phyloP scores from a whole-genome alignment of 2,888 invertebrate genomes.

The Pammene aurita region DNA sequence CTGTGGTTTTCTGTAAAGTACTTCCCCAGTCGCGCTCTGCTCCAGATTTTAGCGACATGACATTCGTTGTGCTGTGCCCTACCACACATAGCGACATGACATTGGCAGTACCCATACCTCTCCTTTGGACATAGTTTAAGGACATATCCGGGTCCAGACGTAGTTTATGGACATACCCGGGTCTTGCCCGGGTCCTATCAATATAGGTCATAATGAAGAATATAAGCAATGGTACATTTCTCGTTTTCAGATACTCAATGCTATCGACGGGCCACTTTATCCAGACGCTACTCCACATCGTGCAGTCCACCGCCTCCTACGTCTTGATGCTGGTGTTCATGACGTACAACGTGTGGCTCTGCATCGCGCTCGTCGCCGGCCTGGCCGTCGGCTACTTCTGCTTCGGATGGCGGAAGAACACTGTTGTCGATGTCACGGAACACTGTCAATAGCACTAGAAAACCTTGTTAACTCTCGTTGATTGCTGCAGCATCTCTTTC shows the following conservation, averaged over 20 bases:
- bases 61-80: no score
- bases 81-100: no score
- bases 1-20: no score
- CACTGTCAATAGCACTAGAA: constrained; percentile 90
- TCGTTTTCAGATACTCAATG: constrained; percentile 89
- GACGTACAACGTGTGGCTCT: constrained; percentile 98
- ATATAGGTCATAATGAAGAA: background rate
- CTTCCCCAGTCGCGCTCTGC: no score
- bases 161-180: no score
- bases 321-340: constrained; percentile 98
- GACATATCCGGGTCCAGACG: no score
- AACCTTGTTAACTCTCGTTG: no score
- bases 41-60: no score
- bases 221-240: background rate
- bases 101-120: no score
- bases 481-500: no score
- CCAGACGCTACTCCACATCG: constrained; percentile 93
- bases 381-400: constrained; percentile 96
- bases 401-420: constrained; percentile 96
- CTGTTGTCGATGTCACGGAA: constrained; percentile 95
- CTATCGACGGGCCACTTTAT: constrained; percentile 90
- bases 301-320: constrained; percentile 95
- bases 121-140: no score
- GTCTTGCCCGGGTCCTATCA: no score
- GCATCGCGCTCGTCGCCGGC: constrained; percentile 93